phyloP scores from a whole-genome alignment of 2,797 vertebrate species.

The Mormyrus hasselquistii region DNA sequence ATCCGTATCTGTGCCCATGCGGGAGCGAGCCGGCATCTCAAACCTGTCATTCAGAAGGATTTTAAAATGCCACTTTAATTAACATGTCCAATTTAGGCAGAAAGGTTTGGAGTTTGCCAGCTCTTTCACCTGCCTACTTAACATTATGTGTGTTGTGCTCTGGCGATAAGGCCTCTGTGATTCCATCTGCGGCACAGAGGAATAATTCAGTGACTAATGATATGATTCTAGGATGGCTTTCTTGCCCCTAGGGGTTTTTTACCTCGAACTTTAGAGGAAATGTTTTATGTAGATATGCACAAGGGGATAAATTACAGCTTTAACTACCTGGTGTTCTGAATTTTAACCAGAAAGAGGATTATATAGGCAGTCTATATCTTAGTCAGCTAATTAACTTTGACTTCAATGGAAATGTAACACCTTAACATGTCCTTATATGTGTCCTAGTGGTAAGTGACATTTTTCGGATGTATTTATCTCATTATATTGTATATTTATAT shows the following conservation, averaged over 20 bases:
- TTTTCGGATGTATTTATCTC: not conserved
- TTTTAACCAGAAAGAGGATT: slow-evolving; percentile 22
- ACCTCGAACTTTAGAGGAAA: slow-evolving; percentile 26
- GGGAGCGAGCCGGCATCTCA: not conserved
- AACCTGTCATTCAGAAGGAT: not conserved
- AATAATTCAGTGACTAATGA: slow-evolving; percentile 22
- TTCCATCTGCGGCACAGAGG: slow-evolving; percentile 5
- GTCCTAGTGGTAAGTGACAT: not conserved
- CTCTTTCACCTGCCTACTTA: slow-evolving; percentile 10
- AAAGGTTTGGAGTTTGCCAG: not conserved
- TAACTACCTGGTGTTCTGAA: slow-evolving; percentile 31
- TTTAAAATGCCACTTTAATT: slow-evolving; percentile 18
- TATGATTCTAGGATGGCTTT: slow-evolving; percentile 20
- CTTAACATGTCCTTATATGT: slow-evolving; percentile 9
- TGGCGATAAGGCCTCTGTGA: slow-evolving; percentile 8
- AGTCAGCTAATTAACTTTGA: slow-evolving; percentile 22
- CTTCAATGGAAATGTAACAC: slow-evolving; percentile 15
- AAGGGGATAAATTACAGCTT: slow-evolving; percentile 41
- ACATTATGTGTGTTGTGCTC: not conserved
- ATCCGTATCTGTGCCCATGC: not conserved
- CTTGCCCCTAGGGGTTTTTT: slow-evolving; percentile 23
- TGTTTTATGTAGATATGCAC: slow-evolving; percentile 30
- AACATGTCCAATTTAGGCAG: not conserved
- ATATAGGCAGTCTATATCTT: slow-evolving; percentile 25
- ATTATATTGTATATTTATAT: not conserved